Conservation (phyloP, 2,888 invertebrate genomes). For the Gryllus longicercus region DNA sequence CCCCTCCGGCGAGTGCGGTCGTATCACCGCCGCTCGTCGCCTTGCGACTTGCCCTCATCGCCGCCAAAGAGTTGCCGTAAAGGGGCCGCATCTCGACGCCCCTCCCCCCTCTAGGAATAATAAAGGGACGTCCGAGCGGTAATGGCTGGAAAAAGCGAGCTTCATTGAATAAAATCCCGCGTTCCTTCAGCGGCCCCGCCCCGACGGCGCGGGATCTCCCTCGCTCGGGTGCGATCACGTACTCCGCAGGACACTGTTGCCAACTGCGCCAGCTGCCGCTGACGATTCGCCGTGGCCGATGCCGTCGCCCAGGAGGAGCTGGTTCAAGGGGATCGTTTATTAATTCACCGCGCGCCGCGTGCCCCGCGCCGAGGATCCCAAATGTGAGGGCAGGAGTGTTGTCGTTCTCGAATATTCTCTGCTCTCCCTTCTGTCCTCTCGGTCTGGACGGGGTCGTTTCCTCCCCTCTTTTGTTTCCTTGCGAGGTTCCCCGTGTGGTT, state of each 20-base stretch:
- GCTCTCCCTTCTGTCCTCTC: too few relatives aligned
- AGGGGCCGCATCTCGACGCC: too few relatives aligned
- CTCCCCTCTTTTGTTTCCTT: too few relatives aligned
- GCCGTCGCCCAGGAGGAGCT: background rate
- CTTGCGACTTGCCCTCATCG: too few relatives aligned
- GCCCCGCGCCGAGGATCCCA: background rate
- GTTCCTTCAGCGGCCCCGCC: background rate
- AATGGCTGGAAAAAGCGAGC: background rate
- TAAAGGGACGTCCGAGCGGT: background rate
- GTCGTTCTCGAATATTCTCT: too few relatives aligned
- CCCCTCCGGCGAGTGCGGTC: background rate
- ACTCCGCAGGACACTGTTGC: background rate
- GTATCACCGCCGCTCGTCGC: background rate
- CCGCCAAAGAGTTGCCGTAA: too few relatives aligned
- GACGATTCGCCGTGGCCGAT: background rate
- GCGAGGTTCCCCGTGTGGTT: too few relatives aligned
- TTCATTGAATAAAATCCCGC: background rate
- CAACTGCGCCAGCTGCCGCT: background rate
- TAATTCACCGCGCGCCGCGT: background rate
- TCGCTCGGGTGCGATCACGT: background rate
- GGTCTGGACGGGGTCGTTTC: too few relatives aligned
- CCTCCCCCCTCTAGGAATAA: background rate
- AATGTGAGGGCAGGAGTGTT: too few relatives aligned
- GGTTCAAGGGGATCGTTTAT: background rate
- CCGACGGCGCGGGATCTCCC: too few relatives aligned